A percentile compares a stretch with the other conserved stretches of the same genome.
Evolutionary conservation across 2,113 vertebrate genomes (phyloP).

Genomic region (Beaufortia kweichowensis): DNA sequence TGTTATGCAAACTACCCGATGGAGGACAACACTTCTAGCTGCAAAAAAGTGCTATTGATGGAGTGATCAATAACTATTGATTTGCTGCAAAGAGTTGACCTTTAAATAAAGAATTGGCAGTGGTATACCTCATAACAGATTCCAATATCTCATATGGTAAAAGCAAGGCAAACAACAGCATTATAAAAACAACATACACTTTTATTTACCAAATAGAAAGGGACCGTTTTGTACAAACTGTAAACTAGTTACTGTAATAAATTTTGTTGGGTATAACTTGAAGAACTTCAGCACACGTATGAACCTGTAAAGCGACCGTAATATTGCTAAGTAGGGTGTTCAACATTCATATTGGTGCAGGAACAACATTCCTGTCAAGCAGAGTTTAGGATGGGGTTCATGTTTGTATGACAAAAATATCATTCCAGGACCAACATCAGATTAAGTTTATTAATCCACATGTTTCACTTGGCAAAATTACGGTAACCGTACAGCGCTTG

Average conservation of each 20-base stretch:
- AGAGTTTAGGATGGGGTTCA: not conserved
- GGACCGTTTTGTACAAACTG: conserved; percentile 71
- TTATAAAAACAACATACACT: conserved; percentile 66
- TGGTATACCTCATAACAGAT: not conserved
- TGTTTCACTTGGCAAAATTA: not conserved
- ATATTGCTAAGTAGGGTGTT: not conserved
- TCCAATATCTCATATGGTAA: not conserved
- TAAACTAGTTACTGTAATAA: conserved; percentile 71
- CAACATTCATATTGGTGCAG: not conserved
- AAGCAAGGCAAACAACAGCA: not conserved
- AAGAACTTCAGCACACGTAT: conserved; percentile 62
- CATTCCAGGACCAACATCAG: conserved; percentile 5
- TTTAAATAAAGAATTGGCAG: conserved; percentile 29
- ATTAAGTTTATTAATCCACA: not conserved
- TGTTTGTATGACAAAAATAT: not conserved
- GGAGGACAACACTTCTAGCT: conserved; percentile 19
- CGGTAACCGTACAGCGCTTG: conserved; percentile 35
- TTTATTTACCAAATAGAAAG: conserved; percentile 75
- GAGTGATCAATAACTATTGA: conserved; percentile 41
- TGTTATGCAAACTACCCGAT: conserved; percentile 17
- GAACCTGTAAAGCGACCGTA: conserved; percentile 24
- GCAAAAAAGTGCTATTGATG: conserved; percentile 22
- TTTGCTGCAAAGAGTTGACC: conserved; percentile 36
- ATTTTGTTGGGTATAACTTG: conserved; percentile 63
- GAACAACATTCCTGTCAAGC: not conserved